These are phyloP conservation scores for Trichomycterus rosablanca DNA, from an alignment of 2,113 vertebrate genomes.

Conservation along the genomic window DNA sequence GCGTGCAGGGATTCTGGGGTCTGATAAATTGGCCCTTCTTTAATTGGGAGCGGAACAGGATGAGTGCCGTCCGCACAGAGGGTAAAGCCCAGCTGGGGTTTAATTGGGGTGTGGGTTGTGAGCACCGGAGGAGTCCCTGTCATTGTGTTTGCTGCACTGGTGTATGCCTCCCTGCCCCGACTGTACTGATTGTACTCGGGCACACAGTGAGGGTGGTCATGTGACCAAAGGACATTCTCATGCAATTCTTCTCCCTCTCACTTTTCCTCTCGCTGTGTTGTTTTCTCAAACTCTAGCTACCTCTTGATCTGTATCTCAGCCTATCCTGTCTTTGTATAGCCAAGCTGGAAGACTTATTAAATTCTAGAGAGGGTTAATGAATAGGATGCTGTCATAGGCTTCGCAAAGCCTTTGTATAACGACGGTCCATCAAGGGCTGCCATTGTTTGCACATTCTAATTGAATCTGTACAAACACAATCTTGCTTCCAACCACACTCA, in stretches of 20 bases:
- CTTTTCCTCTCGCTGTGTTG: slow-evolving; percentile 9
- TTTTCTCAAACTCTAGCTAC: slow-evolving; percentile 9
- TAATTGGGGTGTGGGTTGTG: slow-evolving; percentile 47
- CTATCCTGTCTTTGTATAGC: slow-evolving; percentile 21
- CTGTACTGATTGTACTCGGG: slow-evolving; percentile 6
- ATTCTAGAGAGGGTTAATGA: slow-evolving; percentile 48
- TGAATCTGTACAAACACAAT: slow-evolving; percentile 53
- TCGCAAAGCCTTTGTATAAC: slow-evolving; percentile 41
- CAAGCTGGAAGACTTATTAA: slow-evolving; percentile 37
- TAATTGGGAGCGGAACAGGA: slow-evolving; percentile 50
- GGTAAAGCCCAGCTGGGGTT: slow-evolving; percentile 45
- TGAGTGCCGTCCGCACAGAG: slow-evolving; percentile 20
- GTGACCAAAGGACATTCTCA: slow-evolving; percentile 4
- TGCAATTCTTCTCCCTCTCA: background rate
- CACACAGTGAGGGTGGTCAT: slow-evolving; percentile 4
- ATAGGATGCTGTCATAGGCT: slow-evolving; percentile 42
- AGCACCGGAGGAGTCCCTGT: slow-evolving; percentile 47
- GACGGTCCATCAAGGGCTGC: slow-evolving; percentile 43
- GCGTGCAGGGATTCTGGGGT: slow-evolving; percentile 63
- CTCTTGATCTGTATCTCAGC: slow-evolving; percentile 34
- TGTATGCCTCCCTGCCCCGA: slow-evolving; percentile 28
- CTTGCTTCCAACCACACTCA: slow-evolving; percentile 9
- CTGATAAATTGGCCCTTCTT: slow-evolving; percentile 51
- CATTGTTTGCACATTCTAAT: slow-evolving; percentile 56
- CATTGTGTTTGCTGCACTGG: slow-evolving; percentile 41